A percentile compares a stretch with the other conserved stretches of the same genome.
These are phyloP conservation scores for Wiebesia pumilae DNA, from an alignment of 1,140 invertebrate species.

Conservation along the genomic window DNA sequence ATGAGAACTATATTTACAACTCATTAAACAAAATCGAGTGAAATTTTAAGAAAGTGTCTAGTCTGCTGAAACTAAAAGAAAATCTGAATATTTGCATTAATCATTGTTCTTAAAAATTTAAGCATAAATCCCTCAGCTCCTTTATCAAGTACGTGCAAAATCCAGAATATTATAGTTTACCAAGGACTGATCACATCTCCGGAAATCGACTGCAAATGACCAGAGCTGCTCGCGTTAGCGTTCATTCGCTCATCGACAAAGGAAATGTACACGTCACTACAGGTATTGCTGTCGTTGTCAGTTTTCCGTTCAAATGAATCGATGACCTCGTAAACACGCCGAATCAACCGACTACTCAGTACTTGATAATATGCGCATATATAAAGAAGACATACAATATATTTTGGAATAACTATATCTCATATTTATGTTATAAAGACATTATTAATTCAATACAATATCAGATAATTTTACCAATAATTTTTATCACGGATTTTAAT, in stretches of 20 bases:
- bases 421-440: no score
- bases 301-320: constrained; percentile 17
- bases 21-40: no score
- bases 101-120: background rate
- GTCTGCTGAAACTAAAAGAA: no score
- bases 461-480: no score
- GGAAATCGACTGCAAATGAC: constrained; percentile 45
- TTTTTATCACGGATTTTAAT: no score
- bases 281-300: background rate
- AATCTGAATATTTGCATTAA: no score
- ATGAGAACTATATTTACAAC: no score
- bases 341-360: background rate
- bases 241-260: constrained; percentile 16
- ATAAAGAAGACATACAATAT: background rate
- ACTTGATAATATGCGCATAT: background rate
- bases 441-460: no score
- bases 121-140: constrained; percentile 5
- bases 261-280: constrained; percentile 17
- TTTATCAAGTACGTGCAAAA: constrained; percentile 15
- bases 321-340: constrained; percentile 6
- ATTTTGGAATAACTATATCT: background rate
- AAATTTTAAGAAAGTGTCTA: no score
- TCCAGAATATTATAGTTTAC: background rate
- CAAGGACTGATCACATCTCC: constrained; percentile 9
- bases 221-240: background rate